Evolutionary conservation across 2,113 vertebrate species (phyloP), one percentile per base, ranked within the genome.

Genomic region (Dipodomys spectabilis): DNA sequence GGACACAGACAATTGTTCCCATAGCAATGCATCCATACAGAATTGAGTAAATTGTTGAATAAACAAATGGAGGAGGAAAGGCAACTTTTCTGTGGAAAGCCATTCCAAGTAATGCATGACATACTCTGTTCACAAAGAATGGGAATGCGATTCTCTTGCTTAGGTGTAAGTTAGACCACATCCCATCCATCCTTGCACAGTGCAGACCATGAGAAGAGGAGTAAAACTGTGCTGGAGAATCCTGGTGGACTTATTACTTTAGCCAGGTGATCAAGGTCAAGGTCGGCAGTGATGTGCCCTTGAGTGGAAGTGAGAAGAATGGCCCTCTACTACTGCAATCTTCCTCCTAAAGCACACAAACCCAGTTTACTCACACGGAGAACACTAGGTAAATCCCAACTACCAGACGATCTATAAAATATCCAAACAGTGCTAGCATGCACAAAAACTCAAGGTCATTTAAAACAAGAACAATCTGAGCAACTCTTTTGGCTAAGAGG

Each of bases 161-260:
- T 53, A 82, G 60, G 6, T 45, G 23, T 62, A 27, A n/a, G 12
- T 73, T 78, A 65, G 60, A 35, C 7, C 49, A 2, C 73, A 22
- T n/a, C 11, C 10, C 62, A 93, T 86, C 32, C 19, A 93, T 92
- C 19, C 75, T 69, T 88, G 22, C n/a, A 78, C 39, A 85, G 32
- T 45, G 27, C 71, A 65, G n/a, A 86, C 86, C 30, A 18, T 22
- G 15, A 12, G 20, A 23, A 6, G 69, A 65, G 78, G 49, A n/a
- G 15, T n/a, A 30, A 80, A 49, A 85, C 77, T 57, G n/a, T 65
- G 15, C n/a, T 53, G 15, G 19, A n/a, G 57, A 94, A 75, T 49
- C 5, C 28, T 80, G 67, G 77, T 1, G 27, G 35, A 20, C 7
- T 32, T 10, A 62, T 12, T 71, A 1, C 7, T 25, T 85, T 32